Evolutionary conservation across 1,140 invertebrate genomes (phyloP), one percentile per base, ranked within the genome.

Genomic region (Catajapyx aquilonaris): DNA sequence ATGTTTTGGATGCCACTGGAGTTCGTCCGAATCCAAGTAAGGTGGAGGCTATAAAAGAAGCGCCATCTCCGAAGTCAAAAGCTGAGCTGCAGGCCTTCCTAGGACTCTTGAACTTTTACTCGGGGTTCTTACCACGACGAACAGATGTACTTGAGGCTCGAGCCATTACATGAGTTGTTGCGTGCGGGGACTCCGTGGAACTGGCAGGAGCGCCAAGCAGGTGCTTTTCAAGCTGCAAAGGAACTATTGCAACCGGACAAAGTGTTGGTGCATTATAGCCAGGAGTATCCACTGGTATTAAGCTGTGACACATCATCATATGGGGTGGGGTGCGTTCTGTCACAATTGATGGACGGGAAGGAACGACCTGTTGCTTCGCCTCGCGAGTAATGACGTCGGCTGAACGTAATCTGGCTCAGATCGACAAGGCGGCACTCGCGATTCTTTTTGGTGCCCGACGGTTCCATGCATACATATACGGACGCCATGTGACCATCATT

Each of bases 381-480:
- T 66, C 62, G 7, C 43, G 54, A 33, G 50, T 52, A 1, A 44
- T 68, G 20, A 48, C 46, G n/a, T 30, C 46, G 20, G 44, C 58
- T 4, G 56, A 68, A 44, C 42, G 49, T 44, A 63, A 57, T 36
- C 65, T 68, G 35, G 40, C 53, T 7, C 57, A 61, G 40, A 57
- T 65, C 19, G 61, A 72, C 21, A 60, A 55, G 41, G 63, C 68
- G 46, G 53, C 49, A 15, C 40, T 66, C 5, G 46, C 49, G 1
- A 48, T 66, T 3, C 37, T 63, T 1, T 61, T 46, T 46, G 56
- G 48, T 5, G 7, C 13, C 7, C 7, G 13, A 28, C 7, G 13
- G 23, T 28, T 28, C 13, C 23, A 28, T 28, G 7, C 7, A 7
- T 28, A 28, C 13, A 9, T 28, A 13, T 28, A 28, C 13, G 23